A percentile compares a stretch with the other conserved stretches of the same genome.
Evolutionary conservation across 2,113 vertebrate species (phyloP).

Genomic region (Sylvia atricapilla): DNA sequence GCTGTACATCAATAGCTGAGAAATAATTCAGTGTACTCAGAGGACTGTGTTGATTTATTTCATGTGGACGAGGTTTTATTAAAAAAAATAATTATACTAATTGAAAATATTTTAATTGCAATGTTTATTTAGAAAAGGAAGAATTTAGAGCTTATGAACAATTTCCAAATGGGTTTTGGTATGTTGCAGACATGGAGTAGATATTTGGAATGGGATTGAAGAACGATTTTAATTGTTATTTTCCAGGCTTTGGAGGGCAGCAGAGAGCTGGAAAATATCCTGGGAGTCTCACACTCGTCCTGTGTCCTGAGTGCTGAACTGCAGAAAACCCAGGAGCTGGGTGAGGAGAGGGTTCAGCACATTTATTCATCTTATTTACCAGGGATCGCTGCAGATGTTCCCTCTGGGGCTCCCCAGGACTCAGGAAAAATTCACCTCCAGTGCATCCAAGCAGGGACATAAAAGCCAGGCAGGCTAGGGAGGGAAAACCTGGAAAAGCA

Average conservation of each 20-base stretch:
- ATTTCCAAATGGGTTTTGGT: not conserved
- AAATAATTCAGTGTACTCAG: not conserved
- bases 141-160: not conserved
- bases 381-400: not conserved
- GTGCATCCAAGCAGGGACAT: not conserved
- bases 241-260: constrained; percentile 86
- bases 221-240: not conserved
- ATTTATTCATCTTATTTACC: not conserved
- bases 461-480: not conserved
- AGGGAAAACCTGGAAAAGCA: constrained; percentile 26
- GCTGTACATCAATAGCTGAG: not conserved
- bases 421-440: not conserved
- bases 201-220: not conserved
- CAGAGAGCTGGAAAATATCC: constrained; percentile 80
- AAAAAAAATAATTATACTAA: not conserved
- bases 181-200: not conserved
- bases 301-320: constrained; percentile 70
- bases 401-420: not conserved
- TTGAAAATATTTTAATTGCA: not conserved
- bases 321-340: constrained; percentile 71
- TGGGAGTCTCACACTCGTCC: constrained; percentile 14
- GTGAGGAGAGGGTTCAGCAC: constrained; percentile 66
- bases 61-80: not conserved
- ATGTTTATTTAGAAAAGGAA: not conserved
- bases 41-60: not conserved